Conservation (phyloP, 1,140 invertebrate species). For the Magallana gigas region DNA sequence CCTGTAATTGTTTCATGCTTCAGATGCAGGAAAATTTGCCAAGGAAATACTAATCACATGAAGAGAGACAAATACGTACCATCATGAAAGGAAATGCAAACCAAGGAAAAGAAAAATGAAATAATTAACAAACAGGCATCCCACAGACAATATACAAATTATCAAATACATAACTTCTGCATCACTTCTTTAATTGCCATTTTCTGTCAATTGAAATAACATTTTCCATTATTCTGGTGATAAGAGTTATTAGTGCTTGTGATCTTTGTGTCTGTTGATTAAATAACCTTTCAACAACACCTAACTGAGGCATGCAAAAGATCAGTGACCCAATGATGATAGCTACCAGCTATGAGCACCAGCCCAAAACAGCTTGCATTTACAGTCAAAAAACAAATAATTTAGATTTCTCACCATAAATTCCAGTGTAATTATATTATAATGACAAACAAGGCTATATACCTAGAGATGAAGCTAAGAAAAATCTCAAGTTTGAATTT, state of each 20-base stretch:
- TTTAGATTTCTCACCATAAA: too few species aligned
- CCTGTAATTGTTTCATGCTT: neutral
- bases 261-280: constrained; percentile 35
- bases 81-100: constrained; percentile 8
- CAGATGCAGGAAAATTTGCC: constrained; percentile 7
- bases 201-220: constrained; percentile 23
- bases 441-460: too few species aligned
- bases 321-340: constrained; percentile 4
- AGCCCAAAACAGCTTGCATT: constrained; percentile 3
- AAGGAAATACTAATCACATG: neutral
- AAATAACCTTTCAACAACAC: constrained; percentile 31
- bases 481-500: too few species aligned
- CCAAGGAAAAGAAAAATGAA: constrained; percentile 19
- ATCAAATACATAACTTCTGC: constrained; percentile 31
- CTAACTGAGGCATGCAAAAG: constrained; percentile 6
- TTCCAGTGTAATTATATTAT: too few species aligned
- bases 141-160: constrained; percentile 23
- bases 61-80: neutral
- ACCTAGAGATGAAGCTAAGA: too few species aligned
- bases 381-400: too few species aligned
- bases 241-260: neutral
- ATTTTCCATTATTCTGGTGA: constrained; percentile 29
- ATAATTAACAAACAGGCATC: constrained; percentile 27
- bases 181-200: constrained; percentile 24
- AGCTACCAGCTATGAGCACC: constrained; percentile 1